These are phyloP conservation scores for Hippocampus zosterae DNA, from an alignment of 2,113 vertebrate genomes.

Conservation along the genomic window DNA sequence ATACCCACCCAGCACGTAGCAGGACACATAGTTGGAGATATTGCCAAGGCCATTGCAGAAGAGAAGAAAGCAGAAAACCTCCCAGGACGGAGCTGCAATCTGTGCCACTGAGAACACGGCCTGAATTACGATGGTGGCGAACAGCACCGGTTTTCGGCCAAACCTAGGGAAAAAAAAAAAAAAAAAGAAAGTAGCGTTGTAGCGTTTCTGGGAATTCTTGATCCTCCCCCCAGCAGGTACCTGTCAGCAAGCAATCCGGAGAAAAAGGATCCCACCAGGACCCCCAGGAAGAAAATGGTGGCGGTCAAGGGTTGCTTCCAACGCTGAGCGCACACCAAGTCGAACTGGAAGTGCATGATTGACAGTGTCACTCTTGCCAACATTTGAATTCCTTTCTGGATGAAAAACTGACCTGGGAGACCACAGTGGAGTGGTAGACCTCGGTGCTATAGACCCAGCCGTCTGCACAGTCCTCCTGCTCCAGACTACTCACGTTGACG, in stretches of 20 bases:
- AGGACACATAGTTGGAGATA: not conserved
- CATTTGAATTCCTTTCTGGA: no score
- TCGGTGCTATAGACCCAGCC: constrained; percentile 72
- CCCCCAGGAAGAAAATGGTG: constrained; percentile 81
- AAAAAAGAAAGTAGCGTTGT: no score
- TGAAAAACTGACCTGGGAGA: constrained; percentile 52
- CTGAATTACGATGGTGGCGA: not conserved
- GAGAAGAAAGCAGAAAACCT: not conserved
- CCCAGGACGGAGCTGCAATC: not conserved
- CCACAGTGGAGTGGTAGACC: constrained; percentile 62
- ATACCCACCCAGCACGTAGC: constrained; percentile 2
- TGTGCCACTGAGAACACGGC: not conserved
- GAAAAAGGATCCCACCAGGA: constrained; percentile 80
- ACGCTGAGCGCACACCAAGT: constrained; percentile 82
- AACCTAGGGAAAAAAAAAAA: not conserved
- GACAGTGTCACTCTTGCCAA: not conserved
- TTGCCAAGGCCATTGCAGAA: not conserved
- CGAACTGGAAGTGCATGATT: constrained; percentile 70
- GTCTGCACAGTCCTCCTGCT: constrained; percentile 60
- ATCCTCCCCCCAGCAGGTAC: constrained; percentile 58
- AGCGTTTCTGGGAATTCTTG: not conserved
- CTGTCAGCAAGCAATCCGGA: constrained; percentile 88
- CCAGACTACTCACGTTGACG: constrained; percentile 55
- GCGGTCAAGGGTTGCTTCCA: constrained; percentile 82
- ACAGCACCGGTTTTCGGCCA: constrained; percentile 1